phyloP scores from a whole-genome alignment of 2,113 vertebrate genomes.

The Melanotaenia duboulayi region DNA sequence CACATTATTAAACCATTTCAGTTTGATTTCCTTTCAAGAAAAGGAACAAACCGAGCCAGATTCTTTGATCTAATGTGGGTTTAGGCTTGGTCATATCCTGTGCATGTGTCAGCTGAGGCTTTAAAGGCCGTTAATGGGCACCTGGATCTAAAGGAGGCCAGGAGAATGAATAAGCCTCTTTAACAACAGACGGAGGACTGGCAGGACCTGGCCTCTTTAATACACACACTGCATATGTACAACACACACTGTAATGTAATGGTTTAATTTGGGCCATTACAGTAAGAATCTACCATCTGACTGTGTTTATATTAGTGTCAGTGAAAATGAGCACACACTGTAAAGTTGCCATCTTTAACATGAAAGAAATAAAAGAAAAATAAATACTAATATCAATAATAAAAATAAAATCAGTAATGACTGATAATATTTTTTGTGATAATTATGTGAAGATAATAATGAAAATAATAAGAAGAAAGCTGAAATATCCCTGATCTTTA shows the following conservation, averaged over 20 bases:
- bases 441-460: too few relatives aligned
- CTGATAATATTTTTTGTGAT: too few relatives aligned
- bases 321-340: too few relatives aligned
- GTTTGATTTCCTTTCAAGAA: too few relatives aligned
- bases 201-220: slow-evolving; percentile 12
- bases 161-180: slow-evolving; percentile 47
- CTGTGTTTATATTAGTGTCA: neutral
- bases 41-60: too few relatives aligned
- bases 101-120: neutral
- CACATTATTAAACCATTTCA: too few relatives aligned
- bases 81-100: neutral
- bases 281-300: neutral
- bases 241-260: neutral
- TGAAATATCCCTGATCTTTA: too few relatives aligned
- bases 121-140: neutral
- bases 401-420: too few relatives aligned
- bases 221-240: neutral
- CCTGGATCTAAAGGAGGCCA: slow-evolving; percentile 17
- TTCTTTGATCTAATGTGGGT: neutral
- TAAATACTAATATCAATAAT: too few relatives aligned
- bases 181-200: slow-evolving; percentile 3
- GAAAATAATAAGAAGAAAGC: too few relatives aligned
- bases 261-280: neutral
- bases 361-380: too few relatives aligned
- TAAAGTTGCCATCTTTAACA: too few relatives aligned